These are phyloP conservation scores for Melipona quadrifasciata DNA, from an alignment of 1,140 invertebrate species.

Conservation along the genomic window DNA sequence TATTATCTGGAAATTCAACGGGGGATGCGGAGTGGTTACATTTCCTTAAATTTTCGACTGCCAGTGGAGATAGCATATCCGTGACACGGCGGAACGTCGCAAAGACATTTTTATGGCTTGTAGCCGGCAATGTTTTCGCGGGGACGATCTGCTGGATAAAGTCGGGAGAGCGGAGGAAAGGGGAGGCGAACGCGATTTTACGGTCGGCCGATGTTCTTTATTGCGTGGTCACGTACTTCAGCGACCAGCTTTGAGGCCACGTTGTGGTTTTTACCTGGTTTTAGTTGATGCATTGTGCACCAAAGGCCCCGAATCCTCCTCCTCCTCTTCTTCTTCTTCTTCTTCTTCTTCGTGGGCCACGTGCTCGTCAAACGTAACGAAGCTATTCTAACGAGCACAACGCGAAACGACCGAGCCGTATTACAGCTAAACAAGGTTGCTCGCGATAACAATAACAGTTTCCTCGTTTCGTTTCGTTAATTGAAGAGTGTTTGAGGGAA, in stretches of 20 bases:
- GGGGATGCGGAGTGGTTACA: neutral
- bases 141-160: constrained; percentile 33
- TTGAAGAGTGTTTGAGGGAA: too few relatives aligned
- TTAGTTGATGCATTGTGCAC: constrained; percentile 18
- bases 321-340: too few relatives aligned
- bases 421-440: too few relatives aligned
- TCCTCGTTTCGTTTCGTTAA: too few relatives aligned
- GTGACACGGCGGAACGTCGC: neutral
- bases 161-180: neutral
- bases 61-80: constrained; percentile 11
- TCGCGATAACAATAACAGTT: too few relatives aligned
- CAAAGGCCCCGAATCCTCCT: neutral
- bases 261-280: constrained; percentile 45
- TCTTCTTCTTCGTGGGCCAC: neutral
- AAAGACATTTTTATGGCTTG: constrained; percentile 16
- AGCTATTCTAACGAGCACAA: constrained; percentile 24
- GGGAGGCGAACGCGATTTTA: constrained; percentile 37
- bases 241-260: constrained; percentile 51
- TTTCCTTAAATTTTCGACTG: constrained; percentile 13
- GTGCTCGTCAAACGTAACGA: constrained; percentile 31
- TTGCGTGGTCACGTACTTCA: constrained; percentile 59
- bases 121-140: neutral
- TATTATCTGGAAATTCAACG: neutral
- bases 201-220: constrained; percentile 58
- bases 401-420: neutral